Evolutionary conservation across 35 echinoderm and acorn worm species (phyloP).

Genomic region (Holothuria glaberrima): DNA sequence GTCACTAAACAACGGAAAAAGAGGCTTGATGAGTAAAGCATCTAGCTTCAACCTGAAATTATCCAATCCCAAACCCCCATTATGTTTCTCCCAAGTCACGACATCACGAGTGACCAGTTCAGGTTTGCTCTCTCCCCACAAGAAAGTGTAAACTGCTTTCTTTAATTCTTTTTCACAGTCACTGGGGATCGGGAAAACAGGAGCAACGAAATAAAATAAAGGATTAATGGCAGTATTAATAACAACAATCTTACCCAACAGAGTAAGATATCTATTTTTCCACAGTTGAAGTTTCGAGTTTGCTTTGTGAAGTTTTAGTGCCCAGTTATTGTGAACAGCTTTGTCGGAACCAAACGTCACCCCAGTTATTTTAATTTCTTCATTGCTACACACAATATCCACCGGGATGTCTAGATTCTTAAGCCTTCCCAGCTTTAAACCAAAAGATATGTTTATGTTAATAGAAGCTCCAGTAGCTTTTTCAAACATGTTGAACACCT

Average conservation of each 20-base stretch:
- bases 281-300: neutral
- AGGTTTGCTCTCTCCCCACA: neutral
- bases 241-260: neutral
- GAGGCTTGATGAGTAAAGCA: neutral
- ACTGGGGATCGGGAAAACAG: neutral
- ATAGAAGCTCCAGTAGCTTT: neutral
- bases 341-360: neutral
- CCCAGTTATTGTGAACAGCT: neutral
- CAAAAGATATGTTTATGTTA: neutral
- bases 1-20: neutral
- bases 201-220: neutral
- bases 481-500: neutral
- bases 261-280: constrained; percentile 8
- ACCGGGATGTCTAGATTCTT: neutral
- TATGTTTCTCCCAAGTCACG: neutral
- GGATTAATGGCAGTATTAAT: constrained; percentile 21
- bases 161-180: neutral
- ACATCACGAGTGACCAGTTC: neutral
- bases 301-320: neutral
- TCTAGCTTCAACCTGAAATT: neutral
- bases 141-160: neutral
- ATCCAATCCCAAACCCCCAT: neutral
- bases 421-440: neutral
- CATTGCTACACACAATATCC: neutral
- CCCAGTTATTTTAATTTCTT: neutral